phyloP scores from a whole-genome alignment of 2,888 invertebrate species.

The Brachyptera risi region DNA sequence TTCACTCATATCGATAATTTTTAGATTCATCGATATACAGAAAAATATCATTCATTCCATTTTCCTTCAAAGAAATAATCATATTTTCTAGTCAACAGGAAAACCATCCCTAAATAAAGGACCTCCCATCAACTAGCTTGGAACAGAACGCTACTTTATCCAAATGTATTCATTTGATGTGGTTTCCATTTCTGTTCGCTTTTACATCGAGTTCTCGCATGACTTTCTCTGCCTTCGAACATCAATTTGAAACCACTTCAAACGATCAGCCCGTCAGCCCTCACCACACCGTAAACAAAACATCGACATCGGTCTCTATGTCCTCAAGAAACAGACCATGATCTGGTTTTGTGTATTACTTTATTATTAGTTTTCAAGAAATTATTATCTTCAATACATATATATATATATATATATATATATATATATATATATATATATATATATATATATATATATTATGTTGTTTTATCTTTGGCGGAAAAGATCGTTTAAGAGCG shows the following conservation, averaged over 20 bases:
- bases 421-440: not conserved
- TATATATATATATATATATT: not conserved
- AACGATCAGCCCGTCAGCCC: not conserved
- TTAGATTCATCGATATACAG: too few relatives aligned
- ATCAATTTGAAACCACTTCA: not conserved
- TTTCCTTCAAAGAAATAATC: too few relatives aligned
- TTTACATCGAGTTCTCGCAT: slow-evolving; percentile 5
- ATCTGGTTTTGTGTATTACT: not conserved
- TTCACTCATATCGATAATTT: too few relatives aligned
- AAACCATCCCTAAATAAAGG: too few relatives aligned
- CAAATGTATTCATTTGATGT: too few relatives aligned
- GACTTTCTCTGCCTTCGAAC: not conserved
- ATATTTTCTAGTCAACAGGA: too few relatives aligned
- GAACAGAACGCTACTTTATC: too few relatives aligned
- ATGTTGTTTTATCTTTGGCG: not conserved
- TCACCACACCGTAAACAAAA: too few relatives aligned
- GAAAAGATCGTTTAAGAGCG: slow-evolving; percentile 15
- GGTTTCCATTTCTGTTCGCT: too few relatives aligned
- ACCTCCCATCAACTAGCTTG: too few relatives aligned
- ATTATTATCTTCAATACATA: too few relatives aligned
- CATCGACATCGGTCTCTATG: not conserved
- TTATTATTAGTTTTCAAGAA: not conserved
- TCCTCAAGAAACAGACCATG: not conserved
- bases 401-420: not conserved
- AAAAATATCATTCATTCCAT: too few relatives aligned